Evolutionary conservation across 2,888 invertebrate genomes (phyloP).

Genomic region (Pollenia amentaria): DNA sequence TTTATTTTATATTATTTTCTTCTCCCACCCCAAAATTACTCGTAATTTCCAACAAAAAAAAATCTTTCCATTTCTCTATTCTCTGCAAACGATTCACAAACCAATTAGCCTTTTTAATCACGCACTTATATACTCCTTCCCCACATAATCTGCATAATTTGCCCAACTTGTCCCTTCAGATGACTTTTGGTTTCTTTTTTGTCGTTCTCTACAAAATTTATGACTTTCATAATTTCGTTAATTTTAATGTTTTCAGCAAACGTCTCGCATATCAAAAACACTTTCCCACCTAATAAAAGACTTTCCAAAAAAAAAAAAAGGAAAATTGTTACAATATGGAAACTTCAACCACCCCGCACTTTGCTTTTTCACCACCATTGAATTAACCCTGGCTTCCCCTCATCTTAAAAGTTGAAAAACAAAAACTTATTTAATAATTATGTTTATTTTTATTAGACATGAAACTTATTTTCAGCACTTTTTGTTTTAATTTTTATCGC

Average conservation of each 20-base stretch:
- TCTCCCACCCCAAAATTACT: too few relatives aligned
- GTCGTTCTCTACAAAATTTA: conserved; percentile 71
- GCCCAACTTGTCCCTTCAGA: conserved; percentile 53
- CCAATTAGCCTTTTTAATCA: conserved; percentile 69
- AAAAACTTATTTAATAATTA: conserved; percentile 70
- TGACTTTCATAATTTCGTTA: conserved; percentile 75
- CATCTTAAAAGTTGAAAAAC: conserved; percentile 14
- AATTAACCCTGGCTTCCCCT: conserved; percentile 10
- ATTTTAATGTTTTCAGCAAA: conserved; percentile 76
- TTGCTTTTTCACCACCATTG: neutral
- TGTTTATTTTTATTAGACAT: conserved; percentile 73
- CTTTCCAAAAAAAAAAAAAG: neutral
- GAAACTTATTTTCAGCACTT: conserved; percentile 63
- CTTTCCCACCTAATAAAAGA: conserved; percentile 37
- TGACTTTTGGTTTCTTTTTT: conserved; percentile 61
- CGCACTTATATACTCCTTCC: conserved; percentile 39
- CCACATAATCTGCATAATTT: conserved; percentile 31
- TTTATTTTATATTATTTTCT: too few relatives aligned
- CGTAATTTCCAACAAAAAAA: neutral
- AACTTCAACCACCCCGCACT: conserved; percentile 37
- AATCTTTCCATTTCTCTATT: conserved; percentile 4
- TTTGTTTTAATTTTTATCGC: conserved; percentile 65
- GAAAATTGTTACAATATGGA: conserved; percentile 51
- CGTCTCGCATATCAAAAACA: conserved; percentile 75
- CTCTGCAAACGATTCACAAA: conserved; percentile 59